Base-by-base conservation (phyloP, 2,113 vertebrate species). In the Sinocyclocheilus anophthalmus region DNA sequence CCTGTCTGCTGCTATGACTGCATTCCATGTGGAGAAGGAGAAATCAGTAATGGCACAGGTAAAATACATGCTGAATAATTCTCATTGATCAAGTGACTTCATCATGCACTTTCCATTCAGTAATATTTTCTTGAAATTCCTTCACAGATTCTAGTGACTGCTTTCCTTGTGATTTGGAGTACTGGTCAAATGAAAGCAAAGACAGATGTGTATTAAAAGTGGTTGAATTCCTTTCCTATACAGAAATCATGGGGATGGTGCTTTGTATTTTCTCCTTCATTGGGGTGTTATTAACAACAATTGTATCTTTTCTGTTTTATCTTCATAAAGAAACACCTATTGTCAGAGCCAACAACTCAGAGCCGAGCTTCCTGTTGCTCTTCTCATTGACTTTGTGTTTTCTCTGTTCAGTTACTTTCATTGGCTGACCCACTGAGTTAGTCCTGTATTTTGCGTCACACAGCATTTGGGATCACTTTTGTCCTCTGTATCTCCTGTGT, bases 11-110 rank as follows among this genome's bases (percentile, higher is more conserved):
- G 55, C 7, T 57, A 57, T 57, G 55, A 57, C 55, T 57, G 55
- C 7, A 57, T 57, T 57, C 16, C 55, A 57, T 57, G 55, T 57
- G 18, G 5, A 7, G 55, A 20, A 57, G 55, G 55, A 82, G 88
- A 91, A 50, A 89, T 90, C 57, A 91, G 86, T 82, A 91, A 91
- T 33, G 5, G 13, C 11, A 91, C 90, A 88, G 89, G 91, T 50
- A 48, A 48, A 48, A 48, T 2, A 48, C 10, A 48, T 48, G 45
- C 10, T 11, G 45, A 2, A 12, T 11, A 11, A 48, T 48, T 48
- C 45, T 48, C 45, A 48, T 48, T 48, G 2, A 48, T 16, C n/a
- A 76, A 67, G n/a, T 26, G 20, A 76, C 42, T 37, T 33, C n/a
- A 24, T 13, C 13, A 70, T 87, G 16, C 5, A 5, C 63, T 22